phyloP scores from a whole-genome alignment of 2,888 invertebrate species.

The Dyspetes luteomarginatus region DNA sequence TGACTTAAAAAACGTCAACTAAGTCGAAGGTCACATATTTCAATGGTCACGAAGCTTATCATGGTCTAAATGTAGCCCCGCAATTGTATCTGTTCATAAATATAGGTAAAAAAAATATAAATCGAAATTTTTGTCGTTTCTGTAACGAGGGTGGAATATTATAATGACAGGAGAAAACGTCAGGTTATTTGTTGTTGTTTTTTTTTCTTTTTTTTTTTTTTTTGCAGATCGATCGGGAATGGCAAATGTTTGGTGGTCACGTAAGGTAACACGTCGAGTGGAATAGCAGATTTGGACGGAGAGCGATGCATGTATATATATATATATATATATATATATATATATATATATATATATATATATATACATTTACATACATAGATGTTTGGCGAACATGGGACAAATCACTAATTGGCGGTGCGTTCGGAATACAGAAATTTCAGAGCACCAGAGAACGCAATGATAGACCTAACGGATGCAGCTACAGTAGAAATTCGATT shows the following conservation, averaged over 20 bases:
- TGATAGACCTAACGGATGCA: neutral
- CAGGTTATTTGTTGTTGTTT: neutral
- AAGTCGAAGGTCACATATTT: too few species aligned
- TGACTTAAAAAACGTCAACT: too few species aligned
- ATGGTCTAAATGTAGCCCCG: too few species aligned
- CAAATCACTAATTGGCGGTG: conserved; percentile 39
- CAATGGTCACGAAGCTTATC: too few species aligned
- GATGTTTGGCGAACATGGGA: conserved; percentile 44
- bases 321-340: neutral
- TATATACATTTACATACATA: neutral
- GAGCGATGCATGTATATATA: conserved; percentile 3
- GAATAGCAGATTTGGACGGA: neutral
- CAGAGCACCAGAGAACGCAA: neutral
- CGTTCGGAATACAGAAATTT: conserved; percentile 33
- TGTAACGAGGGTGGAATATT: neutral
- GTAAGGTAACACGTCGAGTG: neutral
- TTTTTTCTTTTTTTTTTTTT: neutral
- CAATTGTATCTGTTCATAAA: too few species aligned
- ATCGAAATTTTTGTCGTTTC: neutral
- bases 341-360: neutral
- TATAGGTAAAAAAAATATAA: too few species aligned
- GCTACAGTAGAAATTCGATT: conserved; percentile 1
- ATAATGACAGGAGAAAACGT: neutral
- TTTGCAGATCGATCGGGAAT: conserved; percentile 3
- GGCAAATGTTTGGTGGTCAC: conserved; percentile 5